Evolutionary conservation across 2,113 vertebrate genomes (phyloP).

Genomic region (Hipposideros armiger): DNA sequence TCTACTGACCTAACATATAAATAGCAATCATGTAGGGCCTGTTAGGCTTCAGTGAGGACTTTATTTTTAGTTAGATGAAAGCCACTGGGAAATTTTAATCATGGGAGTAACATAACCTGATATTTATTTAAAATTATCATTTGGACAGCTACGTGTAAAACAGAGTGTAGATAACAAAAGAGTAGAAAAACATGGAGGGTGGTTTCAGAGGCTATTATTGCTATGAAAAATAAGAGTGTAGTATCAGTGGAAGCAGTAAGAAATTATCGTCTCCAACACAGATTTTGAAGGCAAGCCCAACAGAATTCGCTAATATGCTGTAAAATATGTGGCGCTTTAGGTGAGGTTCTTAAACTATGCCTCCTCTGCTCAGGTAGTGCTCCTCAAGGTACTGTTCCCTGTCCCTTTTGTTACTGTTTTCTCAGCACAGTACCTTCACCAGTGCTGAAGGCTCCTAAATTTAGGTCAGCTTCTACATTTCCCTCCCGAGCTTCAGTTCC

Average conservation of each 20-base stretch:
- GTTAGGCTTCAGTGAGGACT: background rate
- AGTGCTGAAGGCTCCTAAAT: background rate
- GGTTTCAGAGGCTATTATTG: background rate
- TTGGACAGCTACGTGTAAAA: background rate
- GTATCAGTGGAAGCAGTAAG: background rate
- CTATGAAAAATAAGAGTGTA: background rate
- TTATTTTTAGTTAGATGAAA: background rate
- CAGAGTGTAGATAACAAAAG: background rate
- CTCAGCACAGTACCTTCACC: background rate
- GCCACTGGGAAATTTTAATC: background rate
- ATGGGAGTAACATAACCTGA: background rate
- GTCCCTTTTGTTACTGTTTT: background rate
- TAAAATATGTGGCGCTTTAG: background rate
- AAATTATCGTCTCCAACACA: background rate
- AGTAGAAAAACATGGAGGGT: background rate
- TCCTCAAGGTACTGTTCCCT: background rate
- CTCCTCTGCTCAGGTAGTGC: background rate
- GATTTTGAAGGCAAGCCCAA: background rate
- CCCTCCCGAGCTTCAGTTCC: background rate
- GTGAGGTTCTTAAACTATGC: background rate
- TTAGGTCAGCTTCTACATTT: background rate
- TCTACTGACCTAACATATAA: background rate
- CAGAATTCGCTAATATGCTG: background rate
- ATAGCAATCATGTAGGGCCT: background rate
- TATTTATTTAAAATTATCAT: background rate